Evolutionary conservation across 2,797 vertebrate genomes (phyloP), one percentile per base, ranked within the genome.

Genomic region (Fundulus diaphanus): DNA sequence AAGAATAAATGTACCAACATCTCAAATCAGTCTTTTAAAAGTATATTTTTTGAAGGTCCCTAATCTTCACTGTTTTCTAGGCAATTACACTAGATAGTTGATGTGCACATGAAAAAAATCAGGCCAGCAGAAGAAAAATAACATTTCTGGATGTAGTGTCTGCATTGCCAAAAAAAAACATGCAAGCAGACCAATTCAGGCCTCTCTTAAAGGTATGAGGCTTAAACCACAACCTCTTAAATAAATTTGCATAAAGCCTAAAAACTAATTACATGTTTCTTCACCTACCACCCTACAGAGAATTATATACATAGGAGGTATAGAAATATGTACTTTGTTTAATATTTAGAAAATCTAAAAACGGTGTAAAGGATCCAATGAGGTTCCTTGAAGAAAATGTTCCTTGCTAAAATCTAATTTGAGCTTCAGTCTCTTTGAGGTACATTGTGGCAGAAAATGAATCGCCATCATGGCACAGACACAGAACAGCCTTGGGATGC

Each of bases 361-460:
- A 33, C 16, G 31, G 31, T 35, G 7, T 8, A 37, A 37, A 24
- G 20, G 22, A 22, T 37, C 59, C 24, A n/a, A 15, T 40, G 7
- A 42, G 22, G 35, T 42, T 65, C 12, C 37, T 15, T 65, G 12
- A 65, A 42, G 22, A 65, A 65, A 65, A 65, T 5, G 20, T 37
- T 65, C 20, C 12, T 7, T 37, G 20, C 20, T 24, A 65, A 65
- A 18, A 37, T 22, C 7, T n/a, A 5, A 65, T 65, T 65, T 65
- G 22, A 65, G 35, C 61, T 65, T 6, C 35, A n/a, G 37, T 42
- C 61, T 65, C 35, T n/a, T 8, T 3, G 24, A 66, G 63, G n/a
- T 66, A 44, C n/a, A 66, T 42, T 66, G n/a, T 29, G 61, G 24
- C 63, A 66, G 40, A 66, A 66, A 15, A 66, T 44, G 37, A 66